These are phyloP conservation scores for Gymnarchus niloticus DNA, from an alignment of 2,113 vertebrate genomes.

Conservation along the genomic window DNA sequence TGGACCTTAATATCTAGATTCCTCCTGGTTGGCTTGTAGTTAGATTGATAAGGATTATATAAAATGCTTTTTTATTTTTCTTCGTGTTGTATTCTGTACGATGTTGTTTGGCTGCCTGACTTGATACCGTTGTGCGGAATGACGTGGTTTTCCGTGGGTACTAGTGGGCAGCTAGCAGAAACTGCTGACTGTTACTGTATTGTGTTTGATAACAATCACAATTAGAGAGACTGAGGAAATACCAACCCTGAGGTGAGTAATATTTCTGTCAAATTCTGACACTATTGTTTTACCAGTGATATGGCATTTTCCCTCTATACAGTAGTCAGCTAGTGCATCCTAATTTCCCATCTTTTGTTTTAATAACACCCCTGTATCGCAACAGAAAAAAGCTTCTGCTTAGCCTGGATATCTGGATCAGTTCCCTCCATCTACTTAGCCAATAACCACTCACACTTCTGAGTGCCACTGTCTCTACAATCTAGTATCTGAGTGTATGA, in stretches of 20 bases:
- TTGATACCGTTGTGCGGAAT: not conserved
- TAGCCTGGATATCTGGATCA: not conserved
- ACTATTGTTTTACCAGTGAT: not conserved
- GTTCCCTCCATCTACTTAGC: not conserved
- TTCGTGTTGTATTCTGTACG: not conserved
- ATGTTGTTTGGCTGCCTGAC: not conserved
- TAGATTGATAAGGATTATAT: not conserved
- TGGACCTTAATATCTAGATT: not conserved
- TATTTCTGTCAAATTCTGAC: not conserved
- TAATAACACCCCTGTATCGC: not conserved
- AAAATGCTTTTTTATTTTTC: not conserved
- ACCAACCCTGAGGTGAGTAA: not conserved
- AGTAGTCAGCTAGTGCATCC: not conserved
- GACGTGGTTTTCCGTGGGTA: not conserved
- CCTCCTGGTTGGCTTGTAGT: not conserved
- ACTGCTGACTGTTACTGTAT: not conserved
- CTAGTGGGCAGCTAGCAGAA: not conserved
- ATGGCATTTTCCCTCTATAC: not conserved
- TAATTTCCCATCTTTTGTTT: not conserved
- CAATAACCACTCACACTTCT: not conserved
- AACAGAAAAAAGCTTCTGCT: not conserved
- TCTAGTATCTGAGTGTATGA: not conserved
- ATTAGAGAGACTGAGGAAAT: not conserved
- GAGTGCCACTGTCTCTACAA: not conserved
- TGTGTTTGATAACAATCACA: not conserved